Percentiles rank a stretch among this genome's conserved stretches.
Conservation (phyloP, 2,113 vertebrate genomes). For the Phasianus colchicus region DNA sequence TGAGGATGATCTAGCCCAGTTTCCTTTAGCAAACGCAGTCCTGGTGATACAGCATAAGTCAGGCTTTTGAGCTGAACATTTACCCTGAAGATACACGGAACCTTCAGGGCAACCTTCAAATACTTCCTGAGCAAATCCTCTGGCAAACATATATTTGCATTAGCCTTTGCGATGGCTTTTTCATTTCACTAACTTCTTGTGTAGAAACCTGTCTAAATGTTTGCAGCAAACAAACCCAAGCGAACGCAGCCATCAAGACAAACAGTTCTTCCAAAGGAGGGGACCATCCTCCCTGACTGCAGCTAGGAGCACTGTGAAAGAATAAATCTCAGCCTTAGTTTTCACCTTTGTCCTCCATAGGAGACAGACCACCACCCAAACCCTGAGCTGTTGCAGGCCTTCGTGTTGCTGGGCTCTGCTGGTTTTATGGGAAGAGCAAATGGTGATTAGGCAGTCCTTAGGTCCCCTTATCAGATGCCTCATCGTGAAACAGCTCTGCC, state of each 20-base stretch:
- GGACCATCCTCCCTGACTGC: neutral
- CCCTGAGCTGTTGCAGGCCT: neutral
- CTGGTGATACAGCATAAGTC: neutral
- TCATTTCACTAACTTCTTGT: neutral
- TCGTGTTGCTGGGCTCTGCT: neutral
- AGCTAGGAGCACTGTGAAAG: neutral
- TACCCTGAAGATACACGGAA: neutral
- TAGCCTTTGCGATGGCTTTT: neutral
- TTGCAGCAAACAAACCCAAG: neutral
- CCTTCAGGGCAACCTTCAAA: neutral
- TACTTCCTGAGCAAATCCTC: neutral
- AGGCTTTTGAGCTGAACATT: neutral
- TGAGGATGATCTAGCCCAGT: neutral
- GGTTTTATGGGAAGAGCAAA: neutral
- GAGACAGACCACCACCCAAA: neutral
- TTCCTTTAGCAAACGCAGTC: neutral
- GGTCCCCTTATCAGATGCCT: neutral
- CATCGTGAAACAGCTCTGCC: neutral
- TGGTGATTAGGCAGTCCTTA: neutral
- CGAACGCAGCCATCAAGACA: fast-evolving
- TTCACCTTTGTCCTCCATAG: neutral
- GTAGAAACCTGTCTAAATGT: neutral
- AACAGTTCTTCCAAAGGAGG: neutral
- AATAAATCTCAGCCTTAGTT: neutral
- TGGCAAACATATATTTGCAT: neutral